These are phyloP conservation scores for Amphiprion clarkii DNA, from an alignment of 2,797 vertebrate species.

Conservation along the genomic window DNA sequence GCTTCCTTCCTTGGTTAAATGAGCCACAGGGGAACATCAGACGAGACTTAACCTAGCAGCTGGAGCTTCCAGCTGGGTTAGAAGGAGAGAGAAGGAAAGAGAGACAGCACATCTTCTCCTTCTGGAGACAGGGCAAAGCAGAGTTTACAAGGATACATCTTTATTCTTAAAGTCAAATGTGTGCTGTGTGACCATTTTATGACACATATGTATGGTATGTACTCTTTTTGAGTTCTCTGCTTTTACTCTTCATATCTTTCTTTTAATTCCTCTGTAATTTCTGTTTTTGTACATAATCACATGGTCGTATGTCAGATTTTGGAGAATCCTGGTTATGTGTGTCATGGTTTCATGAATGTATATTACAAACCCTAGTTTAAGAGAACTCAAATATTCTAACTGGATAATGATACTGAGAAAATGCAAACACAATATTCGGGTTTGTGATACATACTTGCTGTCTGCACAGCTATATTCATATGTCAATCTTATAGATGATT, in stretches of 20 bases:
- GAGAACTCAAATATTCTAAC: not conserved
- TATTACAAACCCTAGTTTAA: not conserved
- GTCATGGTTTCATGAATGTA: not conserved
- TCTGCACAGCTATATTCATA: no score
- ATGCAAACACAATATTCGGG: not conserved
- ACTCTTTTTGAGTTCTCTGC: not conserved
- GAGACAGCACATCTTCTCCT: constrained; percentile 45
- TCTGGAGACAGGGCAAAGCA: constrained; percentile 36
- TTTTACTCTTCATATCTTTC: not conserved
- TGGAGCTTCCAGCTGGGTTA: constrained; percentile 78
- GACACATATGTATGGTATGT: not conserved
- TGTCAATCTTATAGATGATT: no score
- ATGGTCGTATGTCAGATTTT: no score
- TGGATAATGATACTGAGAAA: not conserved
- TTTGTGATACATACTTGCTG: not conserved
- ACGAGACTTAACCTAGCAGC: constrained; percentile 75
- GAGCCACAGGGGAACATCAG: constrained; percentile 76
- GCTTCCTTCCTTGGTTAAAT: constrained; percentile 69
- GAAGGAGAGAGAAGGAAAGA: constrained; percentile 38
- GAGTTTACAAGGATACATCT: constrained; percentile 11
- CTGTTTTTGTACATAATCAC: not conserved
- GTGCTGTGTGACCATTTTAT: constrained; percentile 27
- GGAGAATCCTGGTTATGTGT: no score
- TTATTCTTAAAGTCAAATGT: constrained; percentile 43
- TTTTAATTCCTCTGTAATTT: not conserved